Conservation (phyloP, 2,888 invertebrate genomes). For the Pimpla rufipes region DNA sequence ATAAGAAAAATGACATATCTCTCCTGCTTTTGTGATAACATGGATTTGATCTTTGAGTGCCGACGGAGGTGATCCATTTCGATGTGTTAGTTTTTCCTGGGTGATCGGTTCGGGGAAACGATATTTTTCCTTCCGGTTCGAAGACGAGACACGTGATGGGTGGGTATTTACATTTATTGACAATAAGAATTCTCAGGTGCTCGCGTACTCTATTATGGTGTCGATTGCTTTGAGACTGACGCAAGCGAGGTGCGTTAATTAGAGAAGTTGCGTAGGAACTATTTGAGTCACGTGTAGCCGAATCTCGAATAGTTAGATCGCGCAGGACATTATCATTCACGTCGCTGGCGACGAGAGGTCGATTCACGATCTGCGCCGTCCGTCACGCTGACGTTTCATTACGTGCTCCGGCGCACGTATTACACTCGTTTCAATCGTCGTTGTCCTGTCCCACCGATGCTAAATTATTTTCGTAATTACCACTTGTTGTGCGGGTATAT, state of each 20-base stretch:
- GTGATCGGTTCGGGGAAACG: neutral
- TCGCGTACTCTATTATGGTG: neutral
- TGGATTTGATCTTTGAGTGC: conserved; percentile 39
- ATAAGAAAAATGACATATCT: neutral
- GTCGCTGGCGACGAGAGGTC: conserved; percentile 39
- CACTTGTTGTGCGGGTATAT: neutral
- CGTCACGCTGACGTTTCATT: conserved; percentile 68
- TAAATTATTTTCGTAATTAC: conserved; percentile 51
- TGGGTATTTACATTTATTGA: conserved; percentile 39
- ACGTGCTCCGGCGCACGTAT: conserved; percentile 64
- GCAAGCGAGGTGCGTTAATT: conserved; percentile 2
- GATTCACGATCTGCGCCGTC: conserved; percentile 60
- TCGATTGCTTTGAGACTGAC: neutral
- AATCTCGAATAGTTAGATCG: conserved; percentile 48
- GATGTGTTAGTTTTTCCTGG: conserved; percentile 24
- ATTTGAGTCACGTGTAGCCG: conserved; percentile 11
- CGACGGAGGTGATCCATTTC: conserved; percentile 39
- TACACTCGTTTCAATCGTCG: conserved; percentile 62
- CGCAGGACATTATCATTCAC: conserved; percentile 39
- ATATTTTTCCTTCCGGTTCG: conserved; percentile 34
- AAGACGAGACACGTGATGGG: conserved; percentile 49
- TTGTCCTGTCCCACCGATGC: conserved; percentile 46
- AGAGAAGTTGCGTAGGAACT: neutral
- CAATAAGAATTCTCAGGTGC: neutral
- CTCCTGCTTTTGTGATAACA: neutral